These are phyloP conservation scores for Choristoneura rosaceana DNA, from an alignment of 2,888 invertebrate genomes.

Conservation along the genomic window DNA sequence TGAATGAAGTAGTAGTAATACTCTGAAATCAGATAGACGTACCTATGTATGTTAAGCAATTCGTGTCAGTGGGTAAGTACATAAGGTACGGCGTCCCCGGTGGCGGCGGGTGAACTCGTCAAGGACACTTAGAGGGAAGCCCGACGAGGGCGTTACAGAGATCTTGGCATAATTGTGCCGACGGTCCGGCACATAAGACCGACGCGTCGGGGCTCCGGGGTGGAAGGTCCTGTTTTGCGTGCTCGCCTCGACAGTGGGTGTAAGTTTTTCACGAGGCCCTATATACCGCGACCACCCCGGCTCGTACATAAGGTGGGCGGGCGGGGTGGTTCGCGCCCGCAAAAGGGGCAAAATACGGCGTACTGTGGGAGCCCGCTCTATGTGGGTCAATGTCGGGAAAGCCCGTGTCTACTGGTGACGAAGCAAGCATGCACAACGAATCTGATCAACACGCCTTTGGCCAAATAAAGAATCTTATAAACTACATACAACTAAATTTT, in stretches of 20 bases:
- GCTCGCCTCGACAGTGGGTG: slow-evolving; percentile 80
- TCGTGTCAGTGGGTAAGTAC: slow-evolving; percentile 62
- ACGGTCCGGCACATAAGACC: slow-evolving; percentile 72
- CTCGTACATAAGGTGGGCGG: slow-evolving; percentile 85
- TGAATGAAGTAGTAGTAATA: slow-evolving; percentile 51
- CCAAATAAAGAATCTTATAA: slow-evolving; percentile 74
- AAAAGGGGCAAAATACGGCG: slow-evolving; percentile 86
- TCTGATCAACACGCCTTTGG: slow-evolving; percentile 83
- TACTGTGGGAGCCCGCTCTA: slow-evolving; percentile 85
- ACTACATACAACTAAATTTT: slow-evolving; percentile 53
- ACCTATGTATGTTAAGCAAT: slow-evolving; percentile 48
- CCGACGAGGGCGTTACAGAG: slow-evolving; percentile 64
- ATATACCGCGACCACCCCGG: slow-evolving; percentile 85
- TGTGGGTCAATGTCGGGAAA: slow-evolving; percentile 87
- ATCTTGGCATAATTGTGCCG: slow-evolving; percentile 61
- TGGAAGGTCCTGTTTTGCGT: slow-evolving; percentile 85
- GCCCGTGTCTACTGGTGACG: slow-evolving; percentile 86
- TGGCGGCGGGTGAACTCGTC: slow-evolving; percentile 64
- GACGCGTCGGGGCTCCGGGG: slow-evolving; percentile 75
- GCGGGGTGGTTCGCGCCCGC: slow-evolving; percentile 84
- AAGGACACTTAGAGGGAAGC: slow-evolving; percentile 70
- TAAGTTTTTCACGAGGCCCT: slow-evolving; percentile 86
- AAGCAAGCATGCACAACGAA: slow-evolving; percentile 83
- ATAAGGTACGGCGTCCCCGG: slow-evolving; percentile 66
- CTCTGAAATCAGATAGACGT: slow-evolving; percentile 48